Percentiles rank a stretch among this genome's conserved stretches.
phyloP scores from a whole-genome alignment of 2,797 vertebrate genomes.

The Chrysocyon brachyurus region DNA sequence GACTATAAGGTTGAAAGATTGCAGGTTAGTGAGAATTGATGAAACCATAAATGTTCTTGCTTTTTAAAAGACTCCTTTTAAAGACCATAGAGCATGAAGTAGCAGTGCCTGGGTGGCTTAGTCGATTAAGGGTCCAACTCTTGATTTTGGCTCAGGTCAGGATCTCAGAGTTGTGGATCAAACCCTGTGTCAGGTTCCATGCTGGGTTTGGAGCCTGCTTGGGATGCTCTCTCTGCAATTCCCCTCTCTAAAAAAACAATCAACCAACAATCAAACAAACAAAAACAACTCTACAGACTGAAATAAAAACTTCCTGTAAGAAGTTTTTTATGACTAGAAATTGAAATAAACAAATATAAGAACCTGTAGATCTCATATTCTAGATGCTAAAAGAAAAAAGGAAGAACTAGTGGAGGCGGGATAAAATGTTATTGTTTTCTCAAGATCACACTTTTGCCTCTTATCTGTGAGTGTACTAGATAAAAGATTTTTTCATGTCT shows the following conservation, averaged over 20 bases:
- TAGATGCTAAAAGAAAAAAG: conserved; percentile 11
- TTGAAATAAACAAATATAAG: conserved; percentile 62
- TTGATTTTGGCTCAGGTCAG: too few species aligned
- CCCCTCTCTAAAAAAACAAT: too few species aligned
- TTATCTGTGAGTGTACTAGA: not conserved
- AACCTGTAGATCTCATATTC: not conserved
- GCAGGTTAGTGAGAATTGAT: conserved; percentile 81
- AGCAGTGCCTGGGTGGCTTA: too few species aligned
- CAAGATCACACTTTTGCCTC: not conserved
- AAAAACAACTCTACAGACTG: not conserved
- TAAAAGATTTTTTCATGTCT: not conserved
- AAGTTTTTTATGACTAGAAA: conserved; percentile 59
- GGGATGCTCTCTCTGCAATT: too few species aligned
- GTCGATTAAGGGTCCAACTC: too few species aligned
- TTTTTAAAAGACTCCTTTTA: conserved; percentile 45
- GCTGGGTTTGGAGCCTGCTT: too few species aligned
- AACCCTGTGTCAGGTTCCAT: too few species aligned
- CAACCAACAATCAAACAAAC: too few species aligned
- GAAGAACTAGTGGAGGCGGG: not conserved
- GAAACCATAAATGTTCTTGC: conserved; percentile 81
- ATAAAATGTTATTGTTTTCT: not conserved
- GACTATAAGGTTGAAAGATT: conserved; percentile 80
- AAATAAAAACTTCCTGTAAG: conserved; percentile 76
- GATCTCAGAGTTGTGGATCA: too few species aligned
- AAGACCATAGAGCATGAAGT: too few species aligned